Percentiles rank a stretch among this genome's conserved stretches.
These are phyloP conservation scores for Spizella passerina DNA, from an alignment of 2,797 vertebrate genomes.

Conservation along the genomic window DNA sequence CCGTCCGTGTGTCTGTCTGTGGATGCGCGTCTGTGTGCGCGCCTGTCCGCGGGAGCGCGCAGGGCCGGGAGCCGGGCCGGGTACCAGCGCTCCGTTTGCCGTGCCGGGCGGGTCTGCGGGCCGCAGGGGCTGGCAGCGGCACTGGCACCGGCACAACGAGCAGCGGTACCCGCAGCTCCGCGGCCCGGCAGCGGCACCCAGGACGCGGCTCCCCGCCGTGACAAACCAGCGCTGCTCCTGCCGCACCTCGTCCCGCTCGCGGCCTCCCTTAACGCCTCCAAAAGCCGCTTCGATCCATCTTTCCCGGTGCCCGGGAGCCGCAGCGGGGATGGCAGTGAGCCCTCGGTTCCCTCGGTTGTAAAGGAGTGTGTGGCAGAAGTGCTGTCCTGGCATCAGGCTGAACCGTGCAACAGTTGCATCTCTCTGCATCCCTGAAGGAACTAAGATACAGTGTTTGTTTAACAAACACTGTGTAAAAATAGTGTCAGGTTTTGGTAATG, in stretches of 20 bases:
- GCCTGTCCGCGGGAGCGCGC: not conserved
- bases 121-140: not conserved
- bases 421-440: not conserved
- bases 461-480: not conserved
- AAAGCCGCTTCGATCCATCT: fast-evolving
- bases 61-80: not conserved
- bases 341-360: fast-evolving
- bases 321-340: not conserved
- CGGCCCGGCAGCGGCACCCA: not conserved
- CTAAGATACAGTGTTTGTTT: not conserved
- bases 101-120: not conserved
- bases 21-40: not conserved
- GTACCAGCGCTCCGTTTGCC: not conserved
- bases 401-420: not conserved
- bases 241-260: fast-evolving
- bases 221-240: not conserved
- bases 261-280: not conserved
- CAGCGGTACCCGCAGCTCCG: not conserved
- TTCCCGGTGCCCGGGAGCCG: not conserved
- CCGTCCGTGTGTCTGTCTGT: conserved; percentile 66
- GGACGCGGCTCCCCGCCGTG: not conserved
- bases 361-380: not conserved
- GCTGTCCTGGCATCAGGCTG: not conserved
- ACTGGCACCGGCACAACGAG: not conserved
- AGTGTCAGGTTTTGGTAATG: not conserved